These are phyloP conservation scores for Goniozus legneri DNA, from an alignment of 1,140 invertebrate species.

Conservation along the genomic window DNA sequence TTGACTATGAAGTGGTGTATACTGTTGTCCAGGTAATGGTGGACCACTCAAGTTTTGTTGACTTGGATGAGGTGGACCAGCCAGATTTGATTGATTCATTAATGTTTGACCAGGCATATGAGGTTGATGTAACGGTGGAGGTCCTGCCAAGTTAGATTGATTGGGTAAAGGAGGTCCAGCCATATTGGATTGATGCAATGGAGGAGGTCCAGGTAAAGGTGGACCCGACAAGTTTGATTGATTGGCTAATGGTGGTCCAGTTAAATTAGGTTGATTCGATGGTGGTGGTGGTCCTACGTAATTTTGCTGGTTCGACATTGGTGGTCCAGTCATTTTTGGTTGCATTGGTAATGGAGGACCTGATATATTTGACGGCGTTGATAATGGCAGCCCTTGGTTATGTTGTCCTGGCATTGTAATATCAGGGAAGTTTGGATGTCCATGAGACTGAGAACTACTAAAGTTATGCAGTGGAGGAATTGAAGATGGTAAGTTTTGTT, in stretches of 20 bases:
- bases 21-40: slow-evolving; percentile 17
- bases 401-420: slow-evolving; percentile 19
- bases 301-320: slow-evolving; percentile 20
- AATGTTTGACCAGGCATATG: slow-evolving; percentile 30
- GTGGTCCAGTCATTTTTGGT: slow-evolving; percentile 21
- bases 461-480: slow-evolving; percentile 4
- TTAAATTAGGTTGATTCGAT: slow-evolving; percentile 21
- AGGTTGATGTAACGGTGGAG: slow-evolving; percentile 21
- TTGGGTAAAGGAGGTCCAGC: slow-evolving; percentile 42
- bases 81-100: slow-evolving; percentile 18
- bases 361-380: slow-evolving; percentile 39
- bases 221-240: slow-evolving; percentile 23
- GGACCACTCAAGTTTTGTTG: slow-evolving; percentile 21
- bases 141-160: slow-evolving; percentile 8
- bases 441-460: slow-evolving; percentile 12
- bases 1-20: slow-evolving; percentile 16
- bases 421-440: slow-evolving; percentile 3
- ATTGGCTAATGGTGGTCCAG: slow-evolving; percentile 13
- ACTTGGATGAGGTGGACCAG: slow-evolving; percentile 7
- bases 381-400: slow-evolving; percentile 19
- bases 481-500: not conserved
- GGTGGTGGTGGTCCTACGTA: slow-evolving; percentile 9
- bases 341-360: slow-evolving; percentile 17
- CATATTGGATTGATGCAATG: slow-evolving; percentile 23
- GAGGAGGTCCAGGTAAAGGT: slow-evolving; percentile 39